Evolutionary conservation across 2,113 vertebrate genomes (phyloP), one percentile per base, ranked within the genome.

Genomic region (Chloebia gouldiae): DNA sequence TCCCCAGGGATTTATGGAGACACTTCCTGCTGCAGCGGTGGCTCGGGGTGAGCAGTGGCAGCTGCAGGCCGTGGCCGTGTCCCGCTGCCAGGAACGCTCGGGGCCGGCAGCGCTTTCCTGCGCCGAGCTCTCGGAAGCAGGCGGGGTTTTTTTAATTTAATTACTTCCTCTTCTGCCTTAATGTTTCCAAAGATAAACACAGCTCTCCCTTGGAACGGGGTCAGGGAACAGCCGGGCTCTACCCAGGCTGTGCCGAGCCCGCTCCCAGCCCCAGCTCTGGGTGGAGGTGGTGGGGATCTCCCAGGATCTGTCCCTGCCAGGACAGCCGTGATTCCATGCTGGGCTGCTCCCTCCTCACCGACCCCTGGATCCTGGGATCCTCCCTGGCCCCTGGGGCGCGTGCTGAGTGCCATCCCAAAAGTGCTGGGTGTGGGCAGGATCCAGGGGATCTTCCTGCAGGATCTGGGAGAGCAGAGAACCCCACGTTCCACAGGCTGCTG

Each of bases 141-240:
- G 23, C 27, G 11, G 68, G 15, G 61, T 7, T 45, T 61, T 69
- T 80, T 76, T 9, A 31, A 30, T 77, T 91, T 69, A 90, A 96
- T 95, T n/a, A 28, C 94, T 96, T 96, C 95, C 95, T 94, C 81
- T 92, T 57, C 6, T 40, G 89, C 90, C 27, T 76, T 57, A 54
- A 59, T 78, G 69, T 81, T 95, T 75, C 92, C 86, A 81, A 87
- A 96, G 94, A 94, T 89, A 95, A 93, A 89, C 51, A 44, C 35
- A 2, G n/a, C 81, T 81, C 47, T 81, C 5, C 89, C 79, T 53
- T 57, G 92, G 92, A 72, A 2, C 25, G n/a, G 5, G 70, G 20
- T 70, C 92, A 70, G 28, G 92, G 88, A 63, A 15, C 91, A 65
- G 78, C 15, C 18, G 7, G 57, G 76, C 81, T 53, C 21, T 45